These are phyloP conservation scores for Heliocidaris erythrogramma DNA, from an alignment of 35 echinoderm and acorn worm genomes.

Conservation along the genomic window DNA sequence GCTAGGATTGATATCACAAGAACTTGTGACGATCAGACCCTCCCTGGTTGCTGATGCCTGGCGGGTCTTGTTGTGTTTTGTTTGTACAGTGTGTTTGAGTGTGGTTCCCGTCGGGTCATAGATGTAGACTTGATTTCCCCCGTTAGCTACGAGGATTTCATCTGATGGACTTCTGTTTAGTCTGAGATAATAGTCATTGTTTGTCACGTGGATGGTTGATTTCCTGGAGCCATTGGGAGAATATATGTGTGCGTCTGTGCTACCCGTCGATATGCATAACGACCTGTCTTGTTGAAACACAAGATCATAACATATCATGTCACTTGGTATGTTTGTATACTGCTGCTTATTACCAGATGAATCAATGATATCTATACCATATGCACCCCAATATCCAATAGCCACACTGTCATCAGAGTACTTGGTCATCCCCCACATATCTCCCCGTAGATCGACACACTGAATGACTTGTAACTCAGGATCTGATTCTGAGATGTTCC, in stretches of 20 bases:
- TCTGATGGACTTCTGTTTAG: background rate
- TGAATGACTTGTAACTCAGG: background rate
- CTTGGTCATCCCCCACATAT: background rate
- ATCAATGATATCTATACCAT: slow-evolving; percentile 2
- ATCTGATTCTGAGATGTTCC: background rate
- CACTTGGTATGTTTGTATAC: background rate
- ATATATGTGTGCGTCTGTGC: too few species aligned
- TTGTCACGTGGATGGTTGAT: too few species aligned
- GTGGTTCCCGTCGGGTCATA: slow-evolving; percentile 14
- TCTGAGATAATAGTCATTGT: too few species aligned
- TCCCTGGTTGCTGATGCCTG: background rate
- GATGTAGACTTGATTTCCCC: background rate
- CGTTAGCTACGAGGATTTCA: background rate
- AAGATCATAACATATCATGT: background rate
- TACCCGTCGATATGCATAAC: background rate
- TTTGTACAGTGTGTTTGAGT: background rate
- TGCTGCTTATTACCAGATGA: background rate
- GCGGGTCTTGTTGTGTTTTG: background rate
- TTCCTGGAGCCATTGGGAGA: too few species aligned
- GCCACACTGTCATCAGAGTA: background rate
- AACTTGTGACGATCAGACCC: background rate
- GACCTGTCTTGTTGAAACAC: background rate
- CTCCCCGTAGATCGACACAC: background rate
- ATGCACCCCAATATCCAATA: background rate
- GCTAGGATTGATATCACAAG: background rate